These are phyloP conservation scores for Neodiprion pinetum DNA, from an alignment of 1,140 invertebrate species.

Conservation along the genomic window DNA sequence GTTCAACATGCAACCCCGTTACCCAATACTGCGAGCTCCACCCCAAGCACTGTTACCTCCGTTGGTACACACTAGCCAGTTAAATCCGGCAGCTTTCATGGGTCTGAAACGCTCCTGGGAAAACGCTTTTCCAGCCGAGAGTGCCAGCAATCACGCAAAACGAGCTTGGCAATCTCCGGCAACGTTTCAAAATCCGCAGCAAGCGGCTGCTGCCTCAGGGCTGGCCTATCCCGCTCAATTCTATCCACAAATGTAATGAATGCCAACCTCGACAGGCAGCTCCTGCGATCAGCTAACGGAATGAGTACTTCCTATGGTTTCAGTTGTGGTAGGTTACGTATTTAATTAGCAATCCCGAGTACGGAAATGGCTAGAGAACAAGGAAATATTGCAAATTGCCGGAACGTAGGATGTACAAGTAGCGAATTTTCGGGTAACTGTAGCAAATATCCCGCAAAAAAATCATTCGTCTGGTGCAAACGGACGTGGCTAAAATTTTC, in stretches of 20 bases:
- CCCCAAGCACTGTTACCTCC: conserved; percentile 58
- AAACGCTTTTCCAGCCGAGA: conserved; percentile 51
- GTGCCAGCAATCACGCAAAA: conserved; percentile 44
- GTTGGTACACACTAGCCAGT: conserved; percentile 45
- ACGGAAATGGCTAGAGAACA: no score
- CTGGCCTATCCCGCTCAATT: conserved; percentile 60
- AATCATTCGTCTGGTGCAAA: no score
- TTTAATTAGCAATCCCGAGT: no score
- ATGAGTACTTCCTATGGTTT: no score
- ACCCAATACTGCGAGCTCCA: conserved; percentile 57
- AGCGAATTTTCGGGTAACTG: no score
- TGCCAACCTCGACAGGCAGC: background rate
- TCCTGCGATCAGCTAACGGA: no score
- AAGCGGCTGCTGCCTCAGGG: conserved; percentile 39
- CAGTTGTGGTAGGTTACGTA: no score
- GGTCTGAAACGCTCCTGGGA: conserved; percentile 62
- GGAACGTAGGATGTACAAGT: no score
- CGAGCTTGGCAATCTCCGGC: conserved; percentile 54
- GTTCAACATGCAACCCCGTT: conserved; percentile 54
- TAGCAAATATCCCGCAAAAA: no score
- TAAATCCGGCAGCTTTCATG: conserved; percentile 62
- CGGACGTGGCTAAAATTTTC: no score
- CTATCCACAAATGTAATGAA: conserved; percentile 54
- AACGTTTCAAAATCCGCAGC: conserved; percentile 41
- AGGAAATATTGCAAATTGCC: no score